Conservation (phyloP, 2,888 invertebrate genomes). For the Carcina quercana region DNA sequence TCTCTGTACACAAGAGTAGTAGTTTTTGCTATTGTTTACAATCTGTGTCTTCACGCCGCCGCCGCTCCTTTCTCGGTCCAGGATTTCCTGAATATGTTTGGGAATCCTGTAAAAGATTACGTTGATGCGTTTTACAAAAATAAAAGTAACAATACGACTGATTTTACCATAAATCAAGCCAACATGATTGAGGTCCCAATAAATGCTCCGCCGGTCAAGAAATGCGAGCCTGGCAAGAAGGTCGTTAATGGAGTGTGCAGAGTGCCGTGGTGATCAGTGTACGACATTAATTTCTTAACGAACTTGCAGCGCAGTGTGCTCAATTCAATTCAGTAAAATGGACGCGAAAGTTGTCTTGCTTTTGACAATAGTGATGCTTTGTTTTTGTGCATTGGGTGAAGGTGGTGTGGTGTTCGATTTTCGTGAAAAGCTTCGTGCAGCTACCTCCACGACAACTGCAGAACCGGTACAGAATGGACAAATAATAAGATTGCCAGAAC, state of each 20-base stretch:
- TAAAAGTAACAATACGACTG: conserved; percentile 12
- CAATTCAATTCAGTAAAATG: conserved; percentile 30
- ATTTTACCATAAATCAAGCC: conserved; percentile 7
- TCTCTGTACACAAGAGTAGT: conserved; percentile 44
- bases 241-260: conserved; percentile 52
- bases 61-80: conserved; percentile 34
- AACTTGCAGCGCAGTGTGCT: conserved; percentile 33
- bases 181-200: conserved; percentile 54
- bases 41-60: conserved; percentile 32
- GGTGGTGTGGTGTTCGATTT: conserved; percentile 24
- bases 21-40: conserved; percentile 38
- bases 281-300: conserved; percentile 12
- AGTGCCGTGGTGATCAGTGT: conserved; percentile 40
- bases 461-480: conserved; percentile 29
- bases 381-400: conserved; percentile 6
- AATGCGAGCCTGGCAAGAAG: conserved; percentile 32
- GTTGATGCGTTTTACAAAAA: conserved; percentile 19
- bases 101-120: conserved; percentile 52
- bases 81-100: conserved; percentile 43
- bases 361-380: conserved; percentile 19
- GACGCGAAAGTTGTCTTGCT: conserved; percentile 29
- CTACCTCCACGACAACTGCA: conserved; percentile 17
- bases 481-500: conserved; percentile 47
- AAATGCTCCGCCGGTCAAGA: conserved; percentile 32
- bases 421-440: conserved; percentile 24